phyloP scores from a whole-genome alignment of 1,140 invertebrate species.

The Drosophila ambigua region DNA sequence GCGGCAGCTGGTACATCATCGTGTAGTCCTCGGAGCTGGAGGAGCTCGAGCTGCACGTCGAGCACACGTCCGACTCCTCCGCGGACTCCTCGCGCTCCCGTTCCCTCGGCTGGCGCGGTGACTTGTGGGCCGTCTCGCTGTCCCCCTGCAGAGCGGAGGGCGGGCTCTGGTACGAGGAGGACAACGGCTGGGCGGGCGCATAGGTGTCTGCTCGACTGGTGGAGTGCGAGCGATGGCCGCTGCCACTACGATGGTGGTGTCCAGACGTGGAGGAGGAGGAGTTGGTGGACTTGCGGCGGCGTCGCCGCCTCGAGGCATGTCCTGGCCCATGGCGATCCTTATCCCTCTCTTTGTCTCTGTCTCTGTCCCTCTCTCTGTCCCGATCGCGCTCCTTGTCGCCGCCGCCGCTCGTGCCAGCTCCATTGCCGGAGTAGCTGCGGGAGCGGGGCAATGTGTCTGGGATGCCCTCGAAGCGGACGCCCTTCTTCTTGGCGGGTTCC shows the following conservation, averaged over 20 bases:
- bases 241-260: slow-evolving; percentile 67
- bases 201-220: slow-evolving; percentile 79
- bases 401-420: slow-evolving; percentile 62
- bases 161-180: slow-evolving; percentile 74
- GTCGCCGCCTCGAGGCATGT: slow-evolving; percentile 60
- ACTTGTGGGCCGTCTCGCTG: slow-evolving; percentile 24
- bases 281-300: slow-evolving; percentile 67
- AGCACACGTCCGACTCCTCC: slow-evolving; percentile 89
- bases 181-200: slow-evolving; percentile 71
- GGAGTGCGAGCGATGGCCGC: slow-evolving; percentile 74
- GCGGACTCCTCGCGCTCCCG: slow-evolving; percentile 85
- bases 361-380: slow-evolving; percentile 19
- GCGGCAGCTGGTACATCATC: slow-evolving; percentile 92
- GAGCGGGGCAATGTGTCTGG: slow-evolving; percentile 75
- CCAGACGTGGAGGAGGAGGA: slow-evolving; percentile 41
- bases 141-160: slow-evolving; percentile 59
- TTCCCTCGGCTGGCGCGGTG: slow-evolving; percentile 36
- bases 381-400: slow-evolving; percentile 37
- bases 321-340: slow-evolving; percentile 53
- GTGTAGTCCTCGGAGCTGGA: slow-evolving; percentile 93
- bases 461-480: slow-evolving; percentile 82
- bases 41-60: slow-evolving; percentile 90
- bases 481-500: slow-evolving; percentile 75
- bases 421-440: slow-evolving; percentile 80
- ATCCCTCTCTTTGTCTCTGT: slow-evolving; percentile 35